Percentiles rank a stretch among this genome's conserved stretches.
These are phyloP conservation scores for Rutilus rutilus DNA, from an alignment of 2,113 vertebrate genomes.

Conservation along the genomic window DNA sequence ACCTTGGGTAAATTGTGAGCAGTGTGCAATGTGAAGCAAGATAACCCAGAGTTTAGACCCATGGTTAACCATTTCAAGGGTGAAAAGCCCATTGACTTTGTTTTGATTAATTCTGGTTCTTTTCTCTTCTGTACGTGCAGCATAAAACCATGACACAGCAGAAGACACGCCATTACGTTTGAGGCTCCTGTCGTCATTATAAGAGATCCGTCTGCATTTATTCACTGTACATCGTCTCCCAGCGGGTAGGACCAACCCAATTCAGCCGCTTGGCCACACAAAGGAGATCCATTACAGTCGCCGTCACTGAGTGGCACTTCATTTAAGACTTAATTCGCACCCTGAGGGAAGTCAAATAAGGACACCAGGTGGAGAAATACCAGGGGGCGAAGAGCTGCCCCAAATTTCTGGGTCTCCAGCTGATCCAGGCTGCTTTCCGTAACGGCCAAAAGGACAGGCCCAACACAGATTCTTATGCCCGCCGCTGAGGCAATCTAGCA, in stretches of 20 bases:
- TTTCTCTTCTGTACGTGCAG: slow-evolving; percentile 1
- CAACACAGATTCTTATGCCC: not conserved
- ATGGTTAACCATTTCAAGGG: too few relatives aligned
- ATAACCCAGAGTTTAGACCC: too few relatives aligned
- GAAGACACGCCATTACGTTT: not conserved
- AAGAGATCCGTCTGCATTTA: slow-evolving; percentile 39
- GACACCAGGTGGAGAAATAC: slow-evolving; percentile 67
- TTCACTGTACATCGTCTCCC: slow-evolving; percentile 49
- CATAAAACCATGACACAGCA: slow-evolving; percentile 11
- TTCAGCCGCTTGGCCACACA: slow-evolving; percentile 58
- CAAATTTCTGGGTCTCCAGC: slow-evolving; percentile 9
- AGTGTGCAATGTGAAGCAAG: too few relatives aligned
- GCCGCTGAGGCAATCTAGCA: not conserved
- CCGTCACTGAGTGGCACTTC: slow-evolving; percentile 66
- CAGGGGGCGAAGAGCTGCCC: slow-evolving; percentile 5
- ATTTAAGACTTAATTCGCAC: slow-evolving; percentile 56
- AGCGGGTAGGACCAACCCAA: slow-evolving; percentile 53
- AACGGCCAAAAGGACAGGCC: not conserved
- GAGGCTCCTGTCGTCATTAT: not conserved
- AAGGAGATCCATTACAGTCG: slow-evolving; percentile 71
- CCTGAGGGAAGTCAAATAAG: slow-evolving; percentile 63
- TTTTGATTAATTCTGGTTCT: not conserved
- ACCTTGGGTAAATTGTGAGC: too few relatives aligned
- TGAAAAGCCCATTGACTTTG: too few relatives aligned
- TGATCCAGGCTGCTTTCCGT: slow-evolving; percentile 19